Base-by-base conservation (phyloP, 2,888 invertebrate genomes). In the Pinctada fucata region DNA sequence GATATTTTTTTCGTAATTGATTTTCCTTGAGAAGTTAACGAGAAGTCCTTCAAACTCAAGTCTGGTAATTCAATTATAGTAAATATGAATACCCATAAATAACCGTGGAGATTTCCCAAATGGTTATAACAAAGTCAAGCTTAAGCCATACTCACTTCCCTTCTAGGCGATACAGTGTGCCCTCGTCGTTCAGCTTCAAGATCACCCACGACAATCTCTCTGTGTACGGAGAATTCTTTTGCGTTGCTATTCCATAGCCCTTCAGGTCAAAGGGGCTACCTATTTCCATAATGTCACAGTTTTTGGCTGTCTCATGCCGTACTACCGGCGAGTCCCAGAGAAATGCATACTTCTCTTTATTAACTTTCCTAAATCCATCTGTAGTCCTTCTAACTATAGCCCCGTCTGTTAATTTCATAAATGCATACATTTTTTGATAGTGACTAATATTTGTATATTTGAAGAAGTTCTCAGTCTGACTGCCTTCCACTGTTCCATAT, bases 241-340 rank as follows among this genome's bases (percentile, higher is more conserved):
- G 85, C 8, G 86, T 83, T 49, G 90, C 89, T 65, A 90, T 87
- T 13, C 88, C 90, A 81, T 90, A 90, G 2, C 90, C 90, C 83
- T 89, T 90, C 47, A 88, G 80, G 78, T 90, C 90, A 85, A 90
- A 90, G 6, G 90, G 89, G 48, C 85, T 81, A 0, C 90, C 90
- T 13, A 91, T 87, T 78, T 90, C 89, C 88, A 90, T 89, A 31
- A 90, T 81, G 70, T 85, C 82, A 81, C 91, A 91, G 75, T 90
- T 85, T 72, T 83, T 84, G 45, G 88, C 87, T 45, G 88, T 89
- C 77, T 83, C 84, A 79, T 89, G 87, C 10, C 88, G 82, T 31
- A 90, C 85, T n/a, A 85, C 86, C 0, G 91, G 91, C 1, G 90
- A 90, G 76, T 91, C 91, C 91, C 91, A 91, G 45, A 91, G 86